These are phyloP conservation scores for Gavialis gangeticus DNA, from an alignment of 2,113 vertebrate species.

Conservation along the genomic window DNA sequence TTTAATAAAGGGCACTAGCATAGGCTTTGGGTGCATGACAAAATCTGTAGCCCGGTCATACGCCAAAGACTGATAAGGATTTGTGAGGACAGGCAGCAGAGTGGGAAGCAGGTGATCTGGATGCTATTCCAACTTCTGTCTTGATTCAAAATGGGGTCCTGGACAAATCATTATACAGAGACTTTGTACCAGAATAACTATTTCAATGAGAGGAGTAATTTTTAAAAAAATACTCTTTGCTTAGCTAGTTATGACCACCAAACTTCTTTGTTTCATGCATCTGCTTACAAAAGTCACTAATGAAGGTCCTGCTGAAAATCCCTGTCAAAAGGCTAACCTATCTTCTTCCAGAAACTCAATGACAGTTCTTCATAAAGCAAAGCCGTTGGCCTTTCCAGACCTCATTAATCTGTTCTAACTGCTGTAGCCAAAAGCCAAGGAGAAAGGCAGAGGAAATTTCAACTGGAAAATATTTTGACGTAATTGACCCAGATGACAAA, in stretches of 20 bases:
- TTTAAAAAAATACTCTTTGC: background rate
- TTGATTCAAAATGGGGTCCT: too few relatives aligned
- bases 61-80: too few relatives aligned
- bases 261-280: conserved; percentile 6
- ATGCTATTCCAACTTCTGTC: too few relatives aligned
- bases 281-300: background rate
- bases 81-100: too few relatives aligned
- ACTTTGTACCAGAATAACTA: background rate
- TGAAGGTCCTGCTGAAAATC: conserved; percentile 47
- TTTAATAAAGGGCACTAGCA: too few relatives aligned
- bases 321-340: conserved; percentile 30
- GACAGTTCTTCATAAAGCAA: conserved; percentile 70
- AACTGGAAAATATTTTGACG: conserved; percentile 77
- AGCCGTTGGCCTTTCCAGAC: conserved; percentile 73
- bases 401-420: conserved; percentile 80
- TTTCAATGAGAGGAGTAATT: background rate
- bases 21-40: too few relatives aligned
- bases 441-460: conserved; percentile 72
- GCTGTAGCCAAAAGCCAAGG: conserved; percentile 62
- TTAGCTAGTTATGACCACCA: background rate
- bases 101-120: too few relatives aligned
- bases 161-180: background rate
- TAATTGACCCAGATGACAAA: conserved; percentile 87
- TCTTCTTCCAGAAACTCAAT: conserved; percentile 63
- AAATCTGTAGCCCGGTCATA: too few relatives aligned